Evolutionary conservation across 2,113 vertebrate genomes (phyloP).

Genomic region (Eonycteris spelaea): DNA sequence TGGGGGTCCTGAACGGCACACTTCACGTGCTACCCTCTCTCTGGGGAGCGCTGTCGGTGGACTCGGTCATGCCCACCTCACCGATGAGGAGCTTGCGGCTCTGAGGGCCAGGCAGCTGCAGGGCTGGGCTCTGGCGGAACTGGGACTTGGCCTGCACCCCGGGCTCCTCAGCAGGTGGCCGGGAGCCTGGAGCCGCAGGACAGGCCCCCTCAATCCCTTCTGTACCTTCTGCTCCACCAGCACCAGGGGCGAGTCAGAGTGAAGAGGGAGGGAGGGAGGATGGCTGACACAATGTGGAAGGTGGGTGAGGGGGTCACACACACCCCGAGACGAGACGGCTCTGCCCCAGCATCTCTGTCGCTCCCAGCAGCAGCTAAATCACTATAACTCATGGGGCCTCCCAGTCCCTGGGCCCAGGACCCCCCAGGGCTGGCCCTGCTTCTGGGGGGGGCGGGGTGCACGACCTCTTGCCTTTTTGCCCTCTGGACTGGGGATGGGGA

Average conservation of each 20-base stretch:
- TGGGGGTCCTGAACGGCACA: not conserved
- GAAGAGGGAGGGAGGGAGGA: not conserved
- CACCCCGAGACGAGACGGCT: not conserved
- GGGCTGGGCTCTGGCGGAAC: not conserved
- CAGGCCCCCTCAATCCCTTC: rapidly evolving
- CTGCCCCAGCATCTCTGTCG: not conserved
- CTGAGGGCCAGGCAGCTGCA: not conserved
- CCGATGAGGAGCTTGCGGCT: not conserved
- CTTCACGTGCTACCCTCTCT: rapidly evolving
- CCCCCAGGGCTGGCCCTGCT: not conserved
- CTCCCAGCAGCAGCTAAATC: not conserved
- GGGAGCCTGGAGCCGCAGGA: not conserved
- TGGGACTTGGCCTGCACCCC: not conserved
- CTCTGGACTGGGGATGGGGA: not conserved
- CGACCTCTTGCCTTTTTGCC: not conserved
- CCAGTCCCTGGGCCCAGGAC: not conserved
- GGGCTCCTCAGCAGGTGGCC: not conserved
- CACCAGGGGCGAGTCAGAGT: not conserved
- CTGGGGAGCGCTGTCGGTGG: not conserved
- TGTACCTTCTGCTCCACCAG: rapidly evolving
- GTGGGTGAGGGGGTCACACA: not conserved
- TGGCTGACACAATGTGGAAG: not conserved
- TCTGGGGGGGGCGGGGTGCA: not conserved
- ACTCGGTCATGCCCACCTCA: not conserved
- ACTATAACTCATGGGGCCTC: not conserved